These are phyloP conservation scores for Alloscopus bannaensis DNA, from an alignment of 2,888 invertebrate species.

Conservation along the genomic window DNA sequence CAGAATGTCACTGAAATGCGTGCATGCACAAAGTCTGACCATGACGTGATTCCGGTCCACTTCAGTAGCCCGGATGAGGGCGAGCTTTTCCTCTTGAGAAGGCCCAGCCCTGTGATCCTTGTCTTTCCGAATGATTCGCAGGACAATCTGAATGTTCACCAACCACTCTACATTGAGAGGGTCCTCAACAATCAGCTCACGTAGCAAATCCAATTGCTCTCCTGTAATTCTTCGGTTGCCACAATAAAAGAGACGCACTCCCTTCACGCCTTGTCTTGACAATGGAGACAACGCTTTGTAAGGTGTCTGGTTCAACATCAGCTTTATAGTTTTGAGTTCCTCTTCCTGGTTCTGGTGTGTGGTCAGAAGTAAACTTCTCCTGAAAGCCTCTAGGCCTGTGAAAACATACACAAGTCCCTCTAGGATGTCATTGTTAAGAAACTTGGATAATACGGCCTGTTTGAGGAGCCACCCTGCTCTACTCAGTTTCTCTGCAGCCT, in stretches of 20 bases:
- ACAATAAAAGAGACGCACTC: background rate
- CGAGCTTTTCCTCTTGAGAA: background rate
- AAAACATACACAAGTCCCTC: background rate
- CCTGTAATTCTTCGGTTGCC: background rate
- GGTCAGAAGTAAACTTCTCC: background rate
- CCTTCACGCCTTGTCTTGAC: background rate
- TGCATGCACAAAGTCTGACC: background rate
- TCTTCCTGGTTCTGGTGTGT: background rate
- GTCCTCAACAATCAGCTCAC: background rate
- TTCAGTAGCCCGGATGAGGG: background rate
- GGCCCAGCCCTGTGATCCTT: background rate
- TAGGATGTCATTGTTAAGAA: background rate
- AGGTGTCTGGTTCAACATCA: background rate
- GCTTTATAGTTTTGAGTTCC: background rate
- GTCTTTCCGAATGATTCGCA: background rate
- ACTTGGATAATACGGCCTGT: background rate
- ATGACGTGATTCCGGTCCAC: background rate
- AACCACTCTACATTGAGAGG: conserved; percentile 3
- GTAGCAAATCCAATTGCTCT: background rate
- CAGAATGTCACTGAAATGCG: conserved; percentile 7
- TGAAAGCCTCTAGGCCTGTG: background rate
- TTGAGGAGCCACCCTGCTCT: background rate
- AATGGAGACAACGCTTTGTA: background rate
- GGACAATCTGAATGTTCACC: background rate
- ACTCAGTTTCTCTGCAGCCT: background rate